Percentiles rank a stretch among this genome's conserved stretches.
phyloP scores from a whole-genome alignment of 1,140 invertebrate species.

The Scaptomyza montana region DNA sequence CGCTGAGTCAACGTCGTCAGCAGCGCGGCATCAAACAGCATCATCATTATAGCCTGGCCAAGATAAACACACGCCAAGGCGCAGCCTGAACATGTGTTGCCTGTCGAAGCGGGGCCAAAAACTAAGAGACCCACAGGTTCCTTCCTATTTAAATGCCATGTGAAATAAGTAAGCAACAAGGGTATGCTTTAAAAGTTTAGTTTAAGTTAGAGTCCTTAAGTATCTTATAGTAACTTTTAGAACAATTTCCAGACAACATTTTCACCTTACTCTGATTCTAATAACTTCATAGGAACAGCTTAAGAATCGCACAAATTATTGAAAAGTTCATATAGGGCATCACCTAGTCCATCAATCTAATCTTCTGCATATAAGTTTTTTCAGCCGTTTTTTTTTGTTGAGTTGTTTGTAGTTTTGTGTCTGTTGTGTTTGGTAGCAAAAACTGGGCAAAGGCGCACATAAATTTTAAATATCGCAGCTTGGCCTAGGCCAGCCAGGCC shows the following conservation, averaged over 20 bases:
- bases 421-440: slow-evolving; percentile 24
- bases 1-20: slow-evolving; percentile 40
- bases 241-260: too few relatives aligned
- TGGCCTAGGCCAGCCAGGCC: neutral
- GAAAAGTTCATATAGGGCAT: neutral
- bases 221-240: too few relatives aligned
- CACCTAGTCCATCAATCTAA: neutral
- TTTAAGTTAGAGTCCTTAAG: neutral
- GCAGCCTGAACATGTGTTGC: slow-evolving; percentile 70
- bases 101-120: slow-evolving; percentile 40
- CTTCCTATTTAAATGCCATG: slow-evolving; percentile 25
- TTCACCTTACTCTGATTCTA: neutral
- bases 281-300: neutral
- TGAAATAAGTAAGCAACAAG: neutral
- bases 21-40: slow-evolving; percentile 48
- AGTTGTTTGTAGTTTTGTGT: slow-evolving; percentile 19
- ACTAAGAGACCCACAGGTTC: slow-evolving; percentile 34
- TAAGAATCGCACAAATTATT: neutral
- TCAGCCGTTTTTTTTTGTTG: neutral
- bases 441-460: slow-evolving; percentile 51
- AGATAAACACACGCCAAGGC: slow-evolving; percentile 69
- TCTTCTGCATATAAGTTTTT: neutral
- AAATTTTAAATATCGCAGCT: slow-evolving; percentile 72
- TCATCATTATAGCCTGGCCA: slow-evolving; percentile 57
- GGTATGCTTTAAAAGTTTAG: neutral